Evolutionary conservation across 92 coral and sea anemone genomes (phyloP), one percentile per base, ranked within the genome.

Genomic region (Palythoa grandis): DNA sequence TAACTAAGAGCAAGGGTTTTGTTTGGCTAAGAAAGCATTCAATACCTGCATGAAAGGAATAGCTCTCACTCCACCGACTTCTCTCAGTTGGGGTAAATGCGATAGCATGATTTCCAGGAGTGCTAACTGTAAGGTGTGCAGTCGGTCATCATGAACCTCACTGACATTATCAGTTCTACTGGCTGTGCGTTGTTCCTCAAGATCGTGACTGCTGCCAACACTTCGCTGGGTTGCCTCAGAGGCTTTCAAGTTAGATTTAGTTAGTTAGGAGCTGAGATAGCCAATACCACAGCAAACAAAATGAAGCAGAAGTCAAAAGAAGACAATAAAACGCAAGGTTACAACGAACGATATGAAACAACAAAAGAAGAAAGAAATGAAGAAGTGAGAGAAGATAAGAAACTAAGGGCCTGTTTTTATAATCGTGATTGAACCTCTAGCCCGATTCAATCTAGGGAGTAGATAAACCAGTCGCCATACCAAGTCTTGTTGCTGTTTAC

Each of bases 21-120:
- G 47, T 8, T 38, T 25, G 11, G 50, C 24, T 69, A 7, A 9
- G 15, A 37, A 35, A 38, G 3, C n/a, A 11, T 40, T 13, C 25
- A 86, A 15, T 47, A 96, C 99, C 98, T 96, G 99, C 99, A 96
- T 96, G 82, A 92, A 95, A 1, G 99, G 99, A 63, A 96, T 96
- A 17, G 99, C 97, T 75, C 95, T 94, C n/a, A 96, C 95, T 17
- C 99, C 99, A 19, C 93, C 95, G 4, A 95, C 95, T 2, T 92
- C 94, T 53, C 89, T 90, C 11, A 96, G 88, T 88, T 87, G 84
- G 20, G 95, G 97, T 43, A 96, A 83, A 74, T 96, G 98, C 15
- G 90, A 82, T 52, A 96, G 74, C 87, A 96, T 89, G 70, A 89
- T 88, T 72, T 93, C 97, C 52, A 96, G 89, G 8, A 96, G 93